Base-by-base conservation (phyloP, 2,888 invertebrate species). In the Ichneumoninae sp. region DNA sequence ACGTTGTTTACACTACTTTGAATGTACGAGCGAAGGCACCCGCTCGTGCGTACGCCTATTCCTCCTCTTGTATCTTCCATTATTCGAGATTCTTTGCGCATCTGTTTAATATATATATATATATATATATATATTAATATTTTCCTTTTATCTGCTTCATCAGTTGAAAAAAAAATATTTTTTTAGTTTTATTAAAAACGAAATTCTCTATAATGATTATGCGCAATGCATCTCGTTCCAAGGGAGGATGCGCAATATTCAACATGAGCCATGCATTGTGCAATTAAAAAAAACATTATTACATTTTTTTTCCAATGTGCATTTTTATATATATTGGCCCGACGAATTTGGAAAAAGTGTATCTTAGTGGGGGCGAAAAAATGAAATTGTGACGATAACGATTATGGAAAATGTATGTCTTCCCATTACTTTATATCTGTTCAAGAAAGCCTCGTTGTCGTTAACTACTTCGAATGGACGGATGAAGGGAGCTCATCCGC, bases 1-100 rank as follows among this genome's bases (percentile, higher is more conserved):
- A 40, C 81, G 82, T 82, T 90, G 86, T 90, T 89, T 89, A 84
- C 86, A 68, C 75, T 54, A 74, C 76, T 77, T 69, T 62, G 80
- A 84, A 84, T 68, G 47, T 69, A 44, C 62, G 75, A 75, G 70
- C 30, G 60, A 22, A 30, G 44, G n/a, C 16, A 47, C 16, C 44
- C 30, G 33, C 47, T 74, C 57, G 62, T 65, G 50, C 50, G 57
- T 65, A 44, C 7, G n/a, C 52, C 74, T 50, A 75, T 75, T 75
- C 52, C 33, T 50, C 33, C 62, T 33, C 8, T 62, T 62, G 62
- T 62, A 33, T 33, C 30, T 62, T 33, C 13, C 30, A 16, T 62
- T 62, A 62, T 62, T 62, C 62, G n/a, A 62, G 62, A 62, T 62
- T 62, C n/a, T 7, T 13, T 62, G 16, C 16, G 4, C 5, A 30